Conservation (phyloP, 2,113 vertebrate species). For the Etia nguti region DNA sequence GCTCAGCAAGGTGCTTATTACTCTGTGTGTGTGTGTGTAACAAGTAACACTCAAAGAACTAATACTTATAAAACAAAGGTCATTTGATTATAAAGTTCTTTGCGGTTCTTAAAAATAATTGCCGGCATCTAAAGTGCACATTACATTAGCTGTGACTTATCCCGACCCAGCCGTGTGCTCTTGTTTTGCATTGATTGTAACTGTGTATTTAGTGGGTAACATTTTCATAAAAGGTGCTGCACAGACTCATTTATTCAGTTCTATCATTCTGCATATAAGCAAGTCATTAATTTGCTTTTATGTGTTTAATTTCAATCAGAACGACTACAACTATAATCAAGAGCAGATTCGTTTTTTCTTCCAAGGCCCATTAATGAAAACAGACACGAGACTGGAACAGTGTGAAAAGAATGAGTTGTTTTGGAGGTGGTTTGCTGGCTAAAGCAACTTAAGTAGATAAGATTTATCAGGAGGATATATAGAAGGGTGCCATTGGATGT, state of each 20-base stretch:
- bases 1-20: background rate
- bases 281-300: background rate
- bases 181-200: background rate
- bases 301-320: background rate
- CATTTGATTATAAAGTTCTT: background rate
- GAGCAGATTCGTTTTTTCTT: background rate
- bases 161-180: background rate
- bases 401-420: background rate
- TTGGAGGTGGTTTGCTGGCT: fast-evolving
- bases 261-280: background rate
- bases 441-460: background rate
- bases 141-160: background rate
- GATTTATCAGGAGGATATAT: background rate
- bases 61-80: background rate
- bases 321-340: background rate
- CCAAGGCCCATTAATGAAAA: background rate
- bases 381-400: fast-evolving
- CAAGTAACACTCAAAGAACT: background rate
- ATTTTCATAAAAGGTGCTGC: background rate
- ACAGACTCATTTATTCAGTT: background rate
- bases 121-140: background rate
- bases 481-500: background rate
- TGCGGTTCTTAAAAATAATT: background rate
- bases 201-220: background rate
- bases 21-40: background rate